A percentile compares a stretch with the other conserved stretches of the same genome.
phyloP scores from a whole-genome alignment of 2,888 invertebrate genomes.

The Oxyteleia sp. region DNA sequence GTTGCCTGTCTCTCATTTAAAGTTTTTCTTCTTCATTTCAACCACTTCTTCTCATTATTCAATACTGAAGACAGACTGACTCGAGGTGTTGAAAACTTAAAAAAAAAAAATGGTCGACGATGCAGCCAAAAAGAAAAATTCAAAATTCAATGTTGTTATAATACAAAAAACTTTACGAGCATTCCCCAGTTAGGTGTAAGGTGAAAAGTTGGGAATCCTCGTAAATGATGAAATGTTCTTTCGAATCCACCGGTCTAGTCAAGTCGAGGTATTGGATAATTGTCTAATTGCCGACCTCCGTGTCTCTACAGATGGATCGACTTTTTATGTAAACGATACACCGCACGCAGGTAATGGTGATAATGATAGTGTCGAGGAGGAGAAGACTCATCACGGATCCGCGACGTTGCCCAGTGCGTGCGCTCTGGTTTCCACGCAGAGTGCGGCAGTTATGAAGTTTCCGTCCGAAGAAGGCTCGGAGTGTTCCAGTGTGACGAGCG shows the following conservation, averaged over 20 bases:
- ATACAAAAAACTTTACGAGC: constrained; percentile 3
- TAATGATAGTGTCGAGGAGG: too few relatives aligned
- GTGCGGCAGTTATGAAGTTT: too few relatives aligned
- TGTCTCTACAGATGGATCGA: constrained; percentile 87
- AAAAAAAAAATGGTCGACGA: neutral
- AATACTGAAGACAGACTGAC: constrained; percentile 81
- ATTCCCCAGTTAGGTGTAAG: too few relatives aligned
- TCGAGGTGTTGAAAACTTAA: constrained; percentile 33
- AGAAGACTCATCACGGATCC: too few relatives aligned
- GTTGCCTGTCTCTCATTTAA: neutral
- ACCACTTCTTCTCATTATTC: constrained; percentile 82
- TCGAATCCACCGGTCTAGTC: constrained; percentile 65
- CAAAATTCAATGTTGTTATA: neutral
- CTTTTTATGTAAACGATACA: constrained; percentile 88
- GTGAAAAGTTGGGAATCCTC: constrained; percentile 14
- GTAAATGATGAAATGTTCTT: constrained; percentile 44
- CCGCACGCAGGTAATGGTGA: constrained; percentile 88
- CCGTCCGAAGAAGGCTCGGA: too few relatives aligned
- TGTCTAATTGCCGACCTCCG: constrained; percentile 85
- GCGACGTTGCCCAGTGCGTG: too few relatives aligned
- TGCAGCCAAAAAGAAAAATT: neutral
- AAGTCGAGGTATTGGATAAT: constrained; percentile 85
- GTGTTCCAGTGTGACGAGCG: too few relatives aligned
- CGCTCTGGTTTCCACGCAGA: too few relatives aligned
- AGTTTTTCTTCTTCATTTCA: constrained; percentile 49